Percentiles rank a stretch among this genome's conserved stretches.
Conservation (phyloP, 2,888 invertebrate genomes). For the Plemyria rubiginata region DNA sequence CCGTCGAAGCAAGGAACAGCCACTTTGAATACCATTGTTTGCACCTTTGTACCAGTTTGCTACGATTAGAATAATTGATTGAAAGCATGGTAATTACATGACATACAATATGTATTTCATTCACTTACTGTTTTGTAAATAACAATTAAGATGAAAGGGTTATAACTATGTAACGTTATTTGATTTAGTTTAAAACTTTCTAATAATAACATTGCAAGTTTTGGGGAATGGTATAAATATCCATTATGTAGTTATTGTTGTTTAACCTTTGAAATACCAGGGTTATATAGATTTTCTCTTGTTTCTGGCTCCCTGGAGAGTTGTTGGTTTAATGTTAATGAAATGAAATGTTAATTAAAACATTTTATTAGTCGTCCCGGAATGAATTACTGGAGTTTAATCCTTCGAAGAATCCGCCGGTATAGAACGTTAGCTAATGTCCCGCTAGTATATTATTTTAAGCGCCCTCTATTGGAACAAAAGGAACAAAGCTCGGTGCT, state of each 20-base stretch:
- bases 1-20: not conserved
- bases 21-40: too few relatives aligned
- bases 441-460: not conserved
- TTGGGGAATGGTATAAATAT: slow-evolving; percentile 7
- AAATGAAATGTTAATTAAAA: not conserved
- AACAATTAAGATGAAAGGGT: slow-evolving; percentile 14
- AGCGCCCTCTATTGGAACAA: slow-evolving; percentile 3
- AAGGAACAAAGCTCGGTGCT: slow-evolving; percentile 5
- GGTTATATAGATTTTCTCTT: not conserved
- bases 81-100: too few relatives aligned
- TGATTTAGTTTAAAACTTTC: slow-evolving; percentile 21
- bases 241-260: not conserved
- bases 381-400: too few relatives aligned
- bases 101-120: too few relatives aligned
- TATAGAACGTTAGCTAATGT: not conserved
- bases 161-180: slow-evolving; percentile 14
- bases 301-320: not conserved
- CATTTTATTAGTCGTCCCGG: too few relatives aligned
- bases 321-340: not conserved
- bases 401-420: too few relatives aligned
- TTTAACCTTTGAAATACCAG: not conserved
- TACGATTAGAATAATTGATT: too few relatives aligned
- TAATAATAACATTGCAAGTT: slow-evolving; percentile 13
- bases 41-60: too few relatives aligned
- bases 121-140: slow-evolving; percentile 8